phyloP scores from a whole-genome alignment of 2,797 vertebrate genomes.

The Mallotus villosus region DNA sequence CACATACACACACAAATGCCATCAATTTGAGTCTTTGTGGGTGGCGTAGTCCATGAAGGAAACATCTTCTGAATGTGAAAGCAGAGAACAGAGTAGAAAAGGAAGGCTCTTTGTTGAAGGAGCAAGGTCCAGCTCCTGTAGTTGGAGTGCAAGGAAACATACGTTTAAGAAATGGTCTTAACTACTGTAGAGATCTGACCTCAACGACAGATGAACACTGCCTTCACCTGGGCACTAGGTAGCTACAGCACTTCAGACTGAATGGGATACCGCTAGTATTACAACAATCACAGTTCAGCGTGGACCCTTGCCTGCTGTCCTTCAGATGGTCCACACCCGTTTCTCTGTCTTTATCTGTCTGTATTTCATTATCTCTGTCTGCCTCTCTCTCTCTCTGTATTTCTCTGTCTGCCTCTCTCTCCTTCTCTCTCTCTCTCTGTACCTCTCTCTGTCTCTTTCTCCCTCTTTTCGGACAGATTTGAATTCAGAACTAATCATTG shows the following conservation, averaged over 20 bases:
- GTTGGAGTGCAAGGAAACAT: no score
- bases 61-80: not conserved
- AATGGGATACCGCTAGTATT: no score
- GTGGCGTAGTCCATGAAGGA: not conserved
- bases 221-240: no score
- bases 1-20: not conserved
- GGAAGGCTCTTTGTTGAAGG: no score
- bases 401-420: not conserved
- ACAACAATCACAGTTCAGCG: no score
- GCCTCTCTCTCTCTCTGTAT: not conserved
- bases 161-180: no score
- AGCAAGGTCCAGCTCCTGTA: no score
- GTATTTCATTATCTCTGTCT: not conserved
- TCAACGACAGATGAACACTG: no score
- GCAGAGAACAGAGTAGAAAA: not conserved
- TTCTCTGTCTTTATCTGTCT: not conserved
- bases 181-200: no score
- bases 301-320: no score
- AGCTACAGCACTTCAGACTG: no score
- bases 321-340: not conserved
- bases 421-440: not conserved
- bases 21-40: not conserved
- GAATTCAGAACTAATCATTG: slow-evolving; percentile 19
- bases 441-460: not conserved
- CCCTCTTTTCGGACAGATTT: slow-evolving; percentile 3